Evolutionary conservation across 2,888 invertebrate species (phyloP).

Genomic region (Cephus rjabovi): DNA sequence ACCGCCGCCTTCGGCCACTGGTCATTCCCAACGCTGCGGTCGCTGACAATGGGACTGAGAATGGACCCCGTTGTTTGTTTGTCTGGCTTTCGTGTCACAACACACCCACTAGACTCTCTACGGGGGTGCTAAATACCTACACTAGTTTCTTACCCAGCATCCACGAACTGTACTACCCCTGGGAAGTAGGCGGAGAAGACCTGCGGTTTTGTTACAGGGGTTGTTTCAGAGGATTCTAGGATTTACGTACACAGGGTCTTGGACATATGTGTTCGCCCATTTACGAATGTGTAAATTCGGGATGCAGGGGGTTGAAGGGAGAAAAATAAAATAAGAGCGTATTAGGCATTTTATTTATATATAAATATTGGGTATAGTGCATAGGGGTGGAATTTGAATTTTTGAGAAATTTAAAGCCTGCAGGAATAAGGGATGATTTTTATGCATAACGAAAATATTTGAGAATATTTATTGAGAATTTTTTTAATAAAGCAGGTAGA

Average conservation of each 20-base stretch:
- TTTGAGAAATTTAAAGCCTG: background rate
- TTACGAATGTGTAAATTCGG: background rate
- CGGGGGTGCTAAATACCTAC: slow-evolving; percentile 54
- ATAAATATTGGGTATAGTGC: background rate
- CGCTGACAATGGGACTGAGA: slow-evolving; percentile 17
- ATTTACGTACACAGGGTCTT: background rate
- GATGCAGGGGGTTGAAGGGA: background rate
- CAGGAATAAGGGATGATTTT: background rate
- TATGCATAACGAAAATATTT: background rate
- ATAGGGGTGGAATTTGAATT: background rate
- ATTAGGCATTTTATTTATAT: background rate
- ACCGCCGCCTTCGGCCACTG: background rate
- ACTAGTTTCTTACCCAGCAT: slow-evolving; percentile 42
- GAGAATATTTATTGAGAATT: too few species aligned
- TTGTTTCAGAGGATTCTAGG: background rate
- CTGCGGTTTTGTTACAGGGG: background rate
- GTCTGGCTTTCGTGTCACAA: slow-evolving; percentile 57
- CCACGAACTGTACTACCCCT: slow-evolving; percentile 16
- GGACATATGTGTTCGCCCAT: background rate
- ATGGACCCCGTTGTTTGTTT: slow-evolving; percentile 55
- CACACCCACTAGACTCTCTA: slow-evolving; percentile 57
- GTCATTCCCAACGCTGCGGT: background rate
- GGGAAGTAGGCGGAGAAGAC: background rate
- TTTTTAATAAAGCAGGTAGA: too few species aligned
- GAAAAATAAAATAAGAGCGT: background rate